phyloP scores from a whole-genome alignment of 1,140 invertebrate genomes.

The Lethocerus indicus region DNA sequence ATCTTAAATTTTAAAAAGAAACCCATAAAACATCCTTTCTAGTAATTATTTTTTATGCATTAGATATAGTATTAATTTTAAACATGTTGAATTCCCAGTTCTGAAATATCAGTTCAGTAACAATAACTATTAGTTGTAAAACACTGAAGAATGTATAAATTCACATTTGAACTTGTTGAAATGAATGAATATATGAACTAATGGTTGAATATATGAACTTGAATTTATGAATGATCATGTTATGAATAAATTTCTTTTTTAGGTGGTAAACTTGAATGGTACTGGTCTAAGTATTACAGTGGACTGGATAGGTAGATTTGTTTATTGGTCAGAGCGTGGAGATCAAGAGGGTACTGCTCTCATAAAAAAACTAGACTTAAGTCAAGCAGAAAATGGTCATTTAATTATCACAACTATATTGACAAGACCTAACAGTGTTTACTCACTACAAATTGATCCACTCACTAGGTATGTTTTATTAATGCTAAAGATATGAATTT shows the following conservation, averaged over 20 bases:
- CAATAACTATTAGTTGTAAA: no score
- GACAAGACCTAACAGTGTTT: conserved; percentile 24
- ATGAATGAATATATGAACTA: no score
- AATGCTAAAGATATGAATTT: neutral
- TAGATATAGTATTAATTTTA: no score
- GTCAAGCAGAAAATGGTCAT: conserved; percentile 1
- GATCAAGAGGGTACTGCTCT: conserved; percentile 21
- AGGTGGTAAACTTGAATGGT: conserved; percentile 45
- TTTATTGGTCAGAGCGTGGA: conserved; percentile 60
- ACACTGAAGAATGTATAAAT: no score
- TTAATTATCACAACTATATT: conserved; percentile 9
- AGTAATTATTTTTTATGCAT: no score
- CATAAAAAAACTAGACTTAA: conserved; percentile 7
- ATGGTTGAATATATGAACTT: no score
- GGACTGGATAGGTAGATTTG: conserved; percentile 67
- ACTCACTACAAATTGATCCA: conserved; percentile 51
- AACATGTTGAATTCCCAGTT: no score
- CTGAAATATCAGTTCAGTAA: no score
- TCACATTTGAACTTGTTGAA: no score
- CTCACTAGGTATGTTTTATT: conserved; percentile 24
- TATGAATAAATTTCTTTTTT: conserved; percentile 11
- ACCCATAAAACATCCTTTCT: no score
- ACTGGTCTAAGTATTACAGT: conserved; percentile 48
- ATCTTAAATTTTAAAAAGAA: no score
- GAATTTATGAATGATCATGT: no score